phyloP scores from a whole-genome alignment of 2,797 vertebrate genomes.

The Limosa lapponica region DNA sequence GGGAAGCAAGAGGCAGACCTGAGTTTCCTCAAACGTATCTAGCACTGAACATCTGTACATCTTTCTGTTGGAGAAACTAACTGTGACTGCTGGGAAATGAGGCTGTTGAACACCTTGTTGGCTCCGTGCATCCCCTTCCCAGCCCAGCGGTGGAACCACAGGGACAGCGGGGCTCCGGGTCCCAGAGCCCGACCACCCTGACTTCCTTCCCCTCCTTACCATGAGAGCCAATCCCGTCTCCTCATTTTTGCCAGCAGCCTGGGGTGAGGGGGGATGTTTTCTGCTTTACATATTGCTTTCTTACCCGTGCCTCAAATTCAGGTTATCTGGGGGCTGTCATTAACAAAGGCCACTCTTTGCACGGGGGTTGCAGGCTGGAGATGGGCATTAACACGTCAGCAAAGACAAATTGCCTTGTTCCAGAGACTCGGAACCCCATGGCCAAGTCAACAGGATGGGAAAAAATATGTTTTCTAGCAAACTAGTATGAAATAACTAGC shows the following conservation, averaged over 20 bases:
- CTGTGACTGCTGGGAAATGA: rapidly evolving
- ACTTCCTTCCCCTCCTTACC: neutral
- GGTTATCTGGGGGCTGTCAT: neutral
- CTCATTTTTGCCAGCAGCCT: rapidly evolving
- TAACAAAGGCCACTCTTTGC: rapidly evolving
- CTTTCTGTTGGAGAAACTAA: neutral
- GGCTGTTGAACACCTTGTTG: neutral
- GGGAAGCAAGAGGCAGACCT: neutral
- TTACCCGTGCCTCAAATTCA: too few species aligned
- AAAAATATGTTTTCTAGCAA: neutral
- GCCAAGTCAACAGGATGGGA: neutral
- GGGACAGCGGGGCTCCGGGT: rapidly evolving
- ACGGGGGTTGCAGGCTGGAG: neutral
- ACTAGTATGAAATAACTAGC: too few species aligned
- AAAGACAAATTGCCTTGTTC: neutral
- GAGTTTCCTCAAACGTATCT: neutral
- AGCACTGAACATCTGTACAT: neutral
- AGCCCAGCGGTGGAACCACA: neutral
- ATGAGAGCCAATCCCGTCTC: too few species aligned
- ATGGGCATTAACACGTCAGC: rapidly evolving
- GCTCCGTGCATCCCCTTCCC: neutral
- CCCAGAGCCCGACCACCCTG: neutral
- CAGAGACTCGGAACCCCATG: rapidly evolving
- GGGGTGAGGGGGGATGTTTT: rapidly evolving
- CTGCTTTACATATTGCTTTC: neutral